Percentiles rank a stretch among this genome's conserved stretches.
phyloP scores from a whole-genome alignment of 2,113 vertebrate species.

The Scomber scombrus region DNA sequence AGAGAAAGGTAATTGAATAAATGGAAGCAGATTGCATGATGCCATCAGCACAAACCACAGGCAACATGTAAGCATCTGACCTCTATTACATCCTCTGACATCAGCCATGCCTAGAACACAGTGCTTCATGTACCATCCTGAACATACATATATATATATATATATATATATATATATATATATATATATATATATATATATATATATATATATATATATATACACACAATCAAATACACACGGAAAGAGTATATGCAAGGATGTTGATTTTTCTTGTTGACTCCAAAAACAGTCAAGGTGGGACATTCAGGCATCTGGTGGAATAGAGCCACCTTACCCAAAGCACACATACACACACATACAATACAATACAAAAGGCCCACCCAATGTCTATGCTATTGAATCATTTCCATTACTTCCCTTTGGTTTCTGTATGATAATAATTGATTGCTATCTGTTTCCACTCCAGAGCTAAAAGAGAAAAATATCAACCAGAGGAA shows the following conservation, averaged over 20 bases:
- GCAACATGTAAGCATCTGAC: conserved; percentile 77
- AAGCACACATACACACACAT: conserved; percentile 3
- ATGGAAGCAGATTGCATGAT: conserved; percentile 79
- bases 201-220: too few relatives aligned
- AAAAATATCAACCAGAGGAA: conserved; percentile 35
- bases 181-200: not conserved
- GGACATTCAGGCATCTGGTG: not conserved
- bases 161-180: conserved; percentile 14
- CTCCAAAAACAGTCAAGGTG: conserved; percentile 9
- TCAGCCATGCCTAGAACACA: conserved; percentile 50
- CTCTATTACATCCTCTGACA: conserved; percentile 71
- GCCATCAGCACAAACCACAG: conserved; percentile 76
- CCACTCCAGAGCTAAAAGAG: not conserved
- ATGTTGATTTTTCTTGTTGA: conserved; percentile 5
- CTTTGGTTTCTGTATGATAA: not conserved
- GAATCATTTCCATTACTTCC: not conserved
- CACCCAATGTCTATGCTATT: not conserved
- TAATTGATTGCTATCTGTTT: conserved; percentile 23
- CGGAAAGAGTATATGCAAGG: conserved; percentile 3
- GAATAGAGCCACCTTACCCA: not conserved
- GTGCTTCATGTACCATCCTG: conserved; percentile 37
- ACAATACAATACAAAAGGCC: not conserved
- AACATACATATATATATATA: conserved; percentile 26
- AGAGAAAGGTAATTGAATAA: conserved; percentile 78
- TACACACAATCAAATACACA: not conserved